Percentiles rank a stretch among this genome's conserved stretches.
phyloP scores from a whole-genome alignment of 2,113 vertebrate species.

The Bubo scandiacus region DNA sequence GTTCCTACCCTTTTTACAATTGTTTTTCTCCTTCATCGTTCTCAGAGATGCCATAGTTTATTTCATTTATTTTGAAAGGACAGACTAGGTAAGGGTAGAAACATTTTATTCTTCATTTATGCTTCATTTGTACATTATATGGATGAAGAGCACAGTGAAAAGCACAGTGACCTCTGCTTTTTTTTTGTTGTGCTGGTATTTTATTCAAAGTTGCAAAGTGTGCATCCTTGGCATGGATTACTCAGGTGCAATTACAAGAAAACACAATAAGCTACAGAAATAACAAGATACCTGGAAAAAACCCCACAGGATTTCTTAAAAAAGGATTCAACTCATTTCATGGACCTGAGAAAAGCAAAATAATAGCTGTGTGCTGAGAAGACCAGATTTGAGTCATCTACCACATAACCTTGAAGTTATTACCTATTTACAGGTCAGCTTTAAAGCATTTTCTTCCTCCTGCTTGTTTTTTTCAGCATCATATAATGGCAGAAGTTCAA shows the following conservation, averaged over 20 bases:
- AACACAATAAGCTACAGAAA: not conserved
- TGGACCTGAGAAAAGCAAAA: not conserved
- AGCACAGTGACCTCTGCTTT: not conserved
- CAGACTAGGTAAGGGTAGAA: not conserved
- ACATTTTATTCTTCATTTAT: not conserved
- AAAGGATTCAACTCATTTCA: not conserved
- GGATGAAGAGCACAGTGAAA: not conserved
- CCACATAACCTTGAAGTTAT: not conserved
- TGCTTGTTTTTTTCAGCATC: not conserved
- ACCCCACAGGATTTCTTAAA: not conserved
- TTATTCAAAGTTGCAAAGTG: not conserved
- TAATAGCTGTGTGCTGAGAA: not conserved
- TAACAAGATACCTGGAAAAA: not conserved
- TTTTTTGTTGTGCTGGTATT: not conserved
- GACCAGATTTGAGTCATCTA: not conserved
- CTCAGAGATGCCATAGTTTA: not conserved
- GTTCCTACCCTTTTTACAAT: not conserved
- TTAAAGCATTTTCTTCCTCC: not conserved
- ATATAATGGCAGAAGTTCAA: not conserved
- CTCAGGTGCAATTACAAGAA: not conserved
- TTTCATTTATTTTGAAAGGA: not conserved
- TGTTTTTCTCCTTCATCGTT: not conserved
- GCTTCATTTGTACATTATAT: not conserved
- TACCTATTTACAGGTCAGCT: not conserved
- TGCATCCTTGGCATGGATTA: not conserved